Evolutionary conservation across 2,888 invertebrate species (phyloP), one percentile per base, ranked within the genome.

Genomic region (Stramonita haemastoma): DNA sequence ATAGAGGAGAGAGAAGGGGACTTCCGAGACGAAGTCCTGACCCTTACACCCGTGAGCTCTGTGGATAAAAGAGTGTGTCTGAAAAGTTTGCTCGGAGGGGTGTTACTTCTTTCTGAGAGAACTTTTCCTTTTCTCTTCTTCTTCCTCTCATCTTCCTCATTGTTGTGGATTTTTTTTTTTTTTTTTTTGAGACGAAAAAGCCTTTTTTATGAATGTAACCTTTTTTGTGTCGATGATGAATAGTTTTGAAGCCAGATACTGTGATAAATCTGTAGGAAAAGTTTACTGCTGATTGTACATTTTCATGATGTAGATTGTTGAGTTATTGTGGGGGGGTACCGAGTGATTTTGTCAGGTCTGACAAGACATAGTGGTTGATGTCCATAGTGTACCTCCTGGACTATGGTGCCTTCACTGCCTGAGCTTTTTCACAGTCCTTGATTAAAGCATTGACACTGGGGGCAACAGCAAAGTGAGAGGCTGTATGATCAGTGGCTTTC

Each of bases 221-320:
- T 5, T 46, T n/a, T 26, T n/a, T 13, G 26, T 73, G 73, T 73
- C 73, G n/a, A n/a, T 73, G n/a, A n/a, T 73, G 73, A 26, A n/a
- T n/a, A 73, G 73, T n/a, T n/a, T 73, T 26, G n/a, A n/a, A 73
- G 73, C 73, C 73, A 73, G 73, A n/a, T 60, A 73, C 73, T 73
- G 73, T 73, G 73, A 73, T 73, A 73, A 73, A 17, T 8, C 22
- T 22, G 15, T 22, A 26, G n/a, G n/a, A 73, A 73, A n/a, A n/a
- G n/a, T 26, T n/a, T 73, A n/a, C 73, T n/a, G 73, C 73, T 73
- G 73, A 73, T 73, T 73, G 73, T 73, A n/a, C 2, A 26, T 73
- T n/a, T 73, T n/a, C 22, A n/a, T 73, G 73, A 26, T 73, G 6
- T n/a, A 26, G n/a, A 73, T n/a, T n/a, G 5, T 22, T 66, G 66